These are phyloP conservation scores for Meloidogyne hapla DNA, from an alignment of 1,140 invertebrate species.

Conservation along the genomic window DNA sequence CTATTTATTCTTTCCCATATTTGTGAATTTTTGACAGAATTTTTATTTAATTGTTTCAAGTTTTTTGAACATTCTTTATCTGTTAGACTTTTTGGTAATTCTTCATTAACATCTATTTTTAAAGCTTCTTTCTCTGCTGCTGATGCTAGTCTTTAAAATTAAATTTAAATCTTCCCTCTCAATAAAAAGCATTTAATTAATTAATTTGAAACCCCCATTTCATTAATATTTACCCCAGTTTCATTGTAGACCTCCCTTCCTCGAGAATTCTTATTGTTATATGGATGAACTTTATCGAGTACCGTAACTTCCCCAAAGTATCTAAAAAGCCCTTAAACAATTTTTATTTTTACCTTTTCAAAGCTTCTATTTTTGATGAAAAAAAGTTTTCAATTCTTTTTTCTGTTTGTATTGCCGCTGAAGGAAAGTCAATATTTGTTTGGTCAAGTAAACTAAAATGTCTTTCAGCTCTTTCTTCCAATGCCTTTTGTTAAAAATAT, in stretches of 20 bases:
- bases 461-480: not conserved
- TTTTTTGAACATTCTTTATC: not conserved
- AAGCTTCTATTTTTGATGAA: not conserved
- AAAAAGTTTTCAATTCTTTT: not conserved
- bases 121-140: not conserved
- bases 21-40: constrained; percentile 6
- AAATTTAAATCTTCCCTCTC: not conserved
- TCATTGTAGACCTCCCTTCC: too few species aligned
- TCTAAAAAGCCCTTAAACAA: too few species aligned
- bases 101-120: not conserved
- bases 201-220: too few species aligned
- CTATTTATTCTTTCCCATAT: constrained; percentile 6
- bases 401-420: not conserved
- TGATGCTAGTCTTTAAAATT: not conserved
- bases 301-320: too few species aligned
- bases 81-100: not conserved
- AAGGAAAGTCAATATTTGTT: not conserved
- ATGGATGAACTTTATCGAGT: too few species aligned
- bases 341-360: too few species aligned
- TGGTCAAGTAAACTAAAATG: not conserved
- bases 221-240: too few species aligned
- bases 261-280: too few species aligned
- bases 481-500: not conserved
- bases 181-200: too few species aligned
- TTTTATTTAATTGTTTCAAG: not conserved